A percentile compares a stretch with the other conserved stretches of the same genome.
Conservation (phyloP, 1,140 invertebrate genomes). For the Drosophila ficusphila region DNA sequence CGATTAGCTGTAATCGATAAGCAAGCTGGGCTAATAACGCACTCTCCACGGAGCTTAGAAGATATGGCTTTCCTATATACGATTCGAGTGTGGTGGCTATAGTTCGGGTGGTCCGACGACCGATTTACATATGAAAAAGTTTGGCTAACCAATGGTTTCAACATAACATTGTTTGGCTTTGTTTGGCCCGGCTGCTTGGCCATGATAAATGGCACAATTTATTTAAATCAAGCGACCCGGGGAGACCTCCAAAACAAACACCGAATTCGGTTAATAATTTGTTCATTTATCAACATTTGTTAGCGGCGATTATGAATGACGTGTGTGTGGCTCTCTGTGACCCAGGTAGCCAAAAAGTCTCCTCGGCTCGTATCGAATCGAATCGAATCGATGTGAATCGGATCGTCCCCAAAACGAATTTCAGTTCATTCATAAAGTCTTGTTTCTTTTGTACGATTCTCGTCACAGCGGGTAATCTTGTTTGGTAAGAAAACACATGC, state of each 20-base stretch:
- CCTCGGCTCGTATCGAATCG: neutral
- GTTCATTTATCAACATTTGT: constrained; percentile 80
- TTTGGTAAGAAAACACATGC: constrained; percentile 4
- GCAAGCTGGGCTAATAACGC: constrained; percentile 51
- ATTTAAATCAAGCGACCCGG: constrained; percentile 71
- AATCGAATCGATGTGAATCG: constrained; percentile 1
- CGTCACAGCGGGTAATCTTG: constrained; percentile 32
- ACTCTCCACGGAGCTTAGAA: constrained; percentile 36
- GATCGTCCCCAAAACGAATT: constrained; percentile 29
- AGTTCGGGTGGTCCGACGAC: constrained; percentile 63
- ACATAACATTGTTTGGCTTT: constrained; percentile 74
- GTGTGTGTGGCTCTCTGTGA: constrained; percentile 42
- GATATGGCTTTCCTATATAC: constrained; percentile 2
- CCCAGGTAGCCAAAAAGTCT: constrained; percentile 38
- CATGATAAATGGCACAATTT: constrained; percentile 79
- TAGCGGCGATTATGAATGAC: constrained; percentile 79
- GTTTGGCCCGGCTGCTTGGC: constrained; percentile 24
- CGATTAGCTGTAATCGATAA: constrained; percentile 84
- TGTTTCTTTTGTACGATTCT: constrained; percentile 19
- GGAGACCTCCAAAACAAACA: constrained; percentile 34
- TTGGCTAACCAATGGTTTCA: constrained; percentile 77
- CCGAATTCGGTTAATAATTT: constrained; percentile 73
- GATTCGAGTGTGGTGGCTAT: neutral
- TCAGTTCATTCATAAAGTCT: constrained; percentile 54
- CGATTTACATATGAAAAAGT: constrained; percentile 78